Evolutionary conservation across 2,113 vertebrate species (phyloP), one percentile per base, ranked within the genome.

Genomic region (Colossoma macropomum): DNA sequence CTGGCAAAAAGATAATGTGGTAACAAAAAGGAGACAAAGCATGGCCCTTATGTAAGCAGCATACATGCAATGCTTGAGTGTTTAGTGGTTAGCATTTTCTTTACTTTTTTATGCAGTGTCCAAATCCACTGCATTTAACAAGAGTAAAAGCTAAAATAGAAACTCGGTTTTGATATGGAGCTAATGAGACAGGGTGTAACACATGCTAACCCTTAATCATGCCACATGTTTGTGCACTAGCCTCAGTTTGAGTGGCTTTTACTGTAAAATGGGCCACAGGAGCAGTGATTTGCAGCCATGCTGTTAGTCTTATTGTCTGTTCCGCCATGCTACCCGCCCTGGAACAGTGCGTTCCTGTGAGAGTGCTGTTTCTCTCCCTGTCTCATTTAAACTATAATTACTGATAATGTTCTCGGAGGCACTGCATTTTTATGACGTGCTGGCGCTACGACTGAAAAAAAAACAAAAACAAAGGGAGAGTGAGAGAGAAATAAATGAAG

Each of bases 341-440:
- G 74, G 78, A 82, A 89, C 85, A 89, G 75, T 27, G 48, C 15
- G 59, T 83, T 77, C 85, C 69, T 63, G 48, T 77, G 77, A 84
- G 78, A 79, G 81, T 30, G 25, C 54, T 28, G 71, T 80, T 79
- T 68, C 70, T 34, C 80, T 75, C 52, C 68, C 76, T 50, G 91
- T 90, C 86, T 89, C 86, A 87, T 93, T 93, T 92, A 87, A 85
- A 68, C 82, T 89, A 66, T 89, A 94, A 94, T 94, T 93, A 90
- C 86, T 84, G 76, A 87, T 84, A 75, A 87, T 92, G 90, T 73
- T 52, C 78, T 72, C 54, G 77, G 89, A 81, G 91, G 86, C 88
- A 77, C 78, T 77, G 66, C 87, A 77, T 66, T 85, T 89, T 90
- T 28, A 85, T 75, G 71, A 72, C 41, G 73, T 56, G 19, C 48